Evolutionary conservation across 37 sponge, comb jelly and placozoan genomes (phyloP), one percentile per base, ranked within the genome.

Genomic region (Axinella damicornis): DNA sequence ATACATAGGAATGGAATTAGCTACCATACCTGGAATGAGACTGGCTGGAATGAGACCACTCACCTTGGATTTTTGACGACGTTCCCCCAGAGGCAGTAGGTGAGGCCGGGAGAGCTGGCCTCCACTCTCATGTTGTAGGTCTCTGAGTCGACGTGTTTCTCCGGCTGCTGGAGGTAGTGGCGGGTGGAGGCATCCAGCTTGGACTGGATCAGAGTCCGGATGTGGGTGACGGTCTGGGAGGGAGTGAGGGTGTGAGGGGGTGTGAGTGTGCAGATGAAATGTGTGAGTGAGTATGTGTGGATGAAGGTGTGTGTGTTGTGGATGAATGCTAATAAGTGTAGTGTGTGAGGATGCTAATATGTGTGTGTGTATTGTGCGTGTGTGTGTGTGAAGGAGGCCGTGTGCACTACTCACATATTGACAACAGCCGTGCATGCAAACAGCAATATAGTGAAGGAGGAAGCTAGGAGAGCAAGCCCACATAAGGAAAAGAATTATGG

Each of bases 31-130:
- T 4, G 9, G 9, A 46, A 46, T 9, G 9, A 46, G 46, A 9
- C 46, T 46, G 46, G 9, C 46, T 46, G 9, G n/a, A n/a, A n/a
- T n/a, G n/a, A n/a, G n/a, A n/a, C 53, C 1, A 15, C 30, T n/a
- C 77, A 92, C 87, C 96, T 83, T 20, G 96, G 96, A 53, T 95
- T 77, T 75, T 95, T 95, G 15, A 84, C 81, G 27, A 95, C 72
- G 64, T 95, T 95, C 14, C 96, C 96, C 96, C 96, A 95, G 1
- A 95, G 79, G 67, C 92, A 95, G 59, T 69, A 79, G 19, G 56
- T 46, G 59, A 87, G 37, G 52, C 6, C 11, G 20, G 74, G 53
- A 37, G 76, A 37, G 30, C 36, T 63, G 21, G 54, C 60, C 75
- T 85, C 91, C 36, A 92, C 65, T 1, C 9, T 27, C 20, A 92